phyloP scores from a whole-genome alignment of 2,113 vertebrate genomes.

The Girardinichthys multiradiatus region DNA sequence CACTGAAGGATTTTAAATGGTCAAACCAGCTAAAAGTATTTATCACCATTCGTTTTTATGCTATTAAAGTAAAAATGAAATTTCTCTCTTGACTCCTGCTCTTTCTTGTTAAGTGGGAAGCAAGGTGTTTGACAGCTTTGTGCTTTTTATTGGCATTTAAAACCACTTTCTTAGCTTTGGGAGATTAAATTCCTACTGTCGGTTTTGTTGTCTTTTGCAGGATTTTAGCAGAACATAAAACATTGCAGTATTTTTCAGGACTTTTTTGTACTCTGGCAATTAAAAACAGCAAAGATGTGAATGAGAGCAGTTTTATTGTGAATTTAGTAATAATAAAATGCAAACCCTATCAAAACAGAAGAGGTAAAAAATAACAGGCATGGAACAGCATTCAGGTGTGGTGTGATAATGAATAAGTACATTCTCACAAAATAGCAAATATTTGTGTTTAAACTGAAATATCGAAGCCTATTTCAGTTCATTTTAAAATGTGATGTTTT shows the following conservation, averaged over 20 bases:
- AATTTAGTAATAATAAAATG: no score
- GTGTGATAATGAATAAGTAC: not conserved
- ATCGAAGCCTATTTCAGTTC: no score
- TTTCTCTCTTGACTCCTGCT: not conserved
- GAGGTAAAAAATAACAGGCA: no score
- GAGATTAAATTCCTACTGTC: not conserved
- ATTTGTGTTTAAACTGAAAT: no score
- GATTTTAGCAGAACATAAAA: no score
- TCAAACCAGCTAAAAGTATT: slow-evolving; percentile 49
- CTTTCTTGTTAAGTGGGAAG: not conserved
- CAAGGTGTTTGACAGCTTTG: not conserved
- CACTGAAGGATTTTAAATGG: slow-evolving; percentile 21
- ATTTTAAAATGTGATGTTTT: no score
- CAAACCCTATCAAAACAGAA: no score
- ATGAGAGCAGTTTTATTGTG: no score
- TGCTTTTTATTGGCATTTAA: not conserved
- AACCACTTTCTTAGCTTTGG: not conserved
- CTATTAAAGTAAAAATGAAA: slow-evolving; percentile 64
- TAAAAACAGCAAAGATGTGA: no score
- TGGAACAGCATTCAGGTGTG: not conserved
- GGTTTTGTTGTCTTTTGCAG: not conserved
- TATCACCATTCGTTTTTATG: slow-evolving; percentile 52
- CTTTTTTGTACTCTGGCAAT: no score
- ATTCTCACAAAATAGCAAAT: not conserved
- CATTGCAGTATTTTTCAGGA: no score